Evolutionary conservation across 2,888 invertebrate species (phyloP).

Genomic region (Papilio elwesi): DNA sequence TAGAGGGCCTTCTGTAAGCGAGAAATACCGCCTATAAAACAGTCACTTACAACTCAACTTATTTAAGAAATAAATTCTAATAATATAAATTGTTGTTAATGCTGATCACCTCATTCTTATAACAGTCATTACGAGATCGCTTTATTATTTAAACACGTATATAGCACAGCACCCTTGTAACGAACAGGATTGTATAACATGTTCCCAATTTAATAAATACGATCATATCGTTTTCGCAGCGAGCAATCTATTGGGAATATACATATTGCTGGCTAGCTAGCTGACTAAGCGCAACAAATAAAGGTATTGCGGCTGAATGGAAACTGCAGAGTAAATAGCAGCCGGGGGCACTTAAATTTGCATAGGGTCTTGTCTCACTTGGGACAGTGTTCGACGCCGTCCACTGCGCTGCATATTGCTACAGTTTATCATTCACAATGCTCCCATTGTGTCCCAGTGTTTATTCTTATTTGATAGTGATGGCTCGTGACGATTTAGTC

Average conservation of each 20-base stretch:
- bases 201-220: conserved; percentile 13
- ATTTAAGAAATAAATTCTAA: too few species aligned
- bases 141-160: too few species aligned
- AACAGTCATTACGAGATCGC: too few species aligned
- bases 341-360: conserved; percentile 39
- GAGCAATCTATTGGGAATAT: conserved; percentile 29
- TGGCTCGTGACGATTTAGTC: neutral
- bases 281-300: conserved; percentile 35
- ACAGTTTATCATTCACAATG: conserved; percentile 29
- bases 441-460: conserved; percentile 9
- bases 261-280: neutral
- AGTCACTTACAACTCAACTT: too few species aligned
- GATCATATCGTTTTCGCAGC: conserved; percentile 13
- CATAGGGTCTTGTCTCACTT: conserved; percentile 40
- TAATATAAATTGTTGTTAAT: too few species aligned
- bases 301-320: conserved; percentile 35
- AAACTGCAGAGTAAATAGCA: conserved; percentile 37
- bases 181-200: neutral
- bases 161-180: too few species aligned
- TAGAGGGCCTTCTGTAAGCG: too few species aligned
- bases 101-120: too few species aligned
- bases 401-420: conserved; percentile 26
- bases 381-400: conserved; percentile 7
- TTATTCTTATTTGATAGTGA: conserved; percentile 14
- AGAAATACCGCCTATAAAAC: too few species aligned